Percentiles rank a stretch among this genome's conserved stretches.
phyloP scores from a whole-genome alignment of 2,113 vertebrate genomes.

The Perognathus longimembris region DNA sequence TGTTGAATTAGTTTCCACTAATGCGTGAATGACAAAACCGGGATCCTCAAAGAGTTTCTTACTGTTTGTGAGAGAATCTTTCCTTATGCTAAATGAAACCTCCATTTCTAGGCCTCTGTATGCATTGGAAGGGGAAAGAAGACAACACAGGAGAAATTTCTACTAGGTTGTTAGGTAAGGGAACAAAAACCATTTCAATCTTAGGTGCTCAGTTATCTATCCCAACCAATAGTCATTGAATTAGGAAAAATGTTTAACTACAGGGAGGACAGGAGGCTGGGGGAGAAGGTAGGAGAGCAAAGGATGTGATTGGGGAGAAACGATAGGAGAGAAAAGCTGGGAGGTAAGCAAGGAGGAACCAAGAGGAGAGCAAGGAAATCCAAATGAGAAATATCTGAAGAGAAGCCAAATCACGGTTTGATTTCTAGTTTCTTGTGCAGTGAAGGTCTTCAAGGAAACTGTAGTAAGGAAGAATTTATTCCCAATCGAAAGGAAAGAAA shows the following conservation, averaged over 20 bases:
- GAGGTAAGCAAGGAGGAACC: not conserved
- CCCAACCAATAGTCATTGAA: not conserved
- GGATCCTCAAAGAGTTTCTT: not conserved
- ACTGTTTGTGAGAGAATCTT: constrained; percentile 27
- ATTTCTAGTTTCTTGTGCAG: not conserved
- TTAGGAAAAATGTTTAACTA: not conserved
- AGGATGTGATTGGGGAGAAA: not conserved
- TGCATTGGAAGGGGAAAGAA: not conserved
- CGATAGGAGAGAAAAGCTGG: not conserved
- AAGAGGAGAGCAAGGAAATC: not conserved
- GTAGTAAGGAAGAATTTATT: not conserved
- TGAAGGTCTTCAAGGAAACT: constrained; percentile 2
- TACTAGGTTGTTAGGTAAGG: not conserved
- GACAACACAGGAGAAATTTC: not conserved
- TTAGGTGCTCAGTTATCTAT: not conserved
- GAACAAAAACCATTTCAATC: not conserved
- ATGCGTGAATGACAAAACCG: not conserved
- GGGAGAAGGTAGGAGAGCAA: not conserved
- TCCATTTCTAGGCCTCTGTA: constrained; percentile 13
- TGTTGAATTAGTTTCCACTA: not conserved
- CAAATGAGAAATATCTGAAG: not conserved
- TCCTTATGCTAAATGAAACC: not conserved
- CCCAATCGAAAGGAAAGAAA: not conserved
- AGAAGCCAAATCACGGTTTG: not conserved
- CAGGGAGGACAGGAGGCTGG: not conserved